phyloP scores from a whole-genome alignment of 2,113 vertebrate species.

The Ondatra zibethicus region DNA sequence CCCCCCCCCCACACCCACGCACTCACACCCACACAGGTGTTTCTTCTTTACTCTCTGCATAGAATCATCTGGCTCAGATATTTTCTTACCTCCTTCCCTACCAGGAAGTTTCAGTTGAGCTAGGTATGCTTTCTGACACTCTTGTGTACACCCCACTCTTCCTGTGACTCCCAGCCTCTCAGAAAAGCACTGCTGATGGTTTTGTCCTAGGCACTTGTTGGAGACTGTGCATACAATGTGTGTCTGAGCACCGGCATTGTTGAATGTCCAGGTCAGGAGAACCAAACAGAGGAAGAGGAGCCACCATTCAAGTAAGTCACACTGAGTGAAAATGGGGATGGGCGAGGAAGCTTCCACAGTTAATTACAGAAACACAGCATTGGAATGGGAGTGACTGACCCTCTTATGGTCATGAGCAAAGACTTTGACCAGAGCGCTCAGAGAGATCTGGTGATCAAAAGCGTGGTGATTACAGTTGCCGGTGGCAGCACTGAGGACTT shows the following conservation, averaged over 20 bases:
- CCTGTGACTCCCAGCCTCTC: background rate
- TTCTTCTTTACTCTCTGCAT: background rate
- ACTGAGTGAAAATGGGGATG: background rate
- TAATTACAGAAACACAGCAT: accelerated
- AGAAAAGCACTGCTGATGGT: background rate
- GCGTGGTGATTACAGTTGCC: accelerated
- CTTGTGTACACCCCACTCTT: accelerated
- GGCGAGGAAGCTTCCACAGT: background rate
- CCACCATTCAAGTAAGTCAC: background rate
- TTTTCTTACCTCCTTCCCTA: background rate
- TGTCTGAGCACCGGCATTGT: accelerated
- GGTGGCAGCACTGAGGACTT: background rate
- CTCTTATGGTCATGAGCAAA: too few relatives aligned
- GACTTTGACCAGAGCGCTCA: accelerated
- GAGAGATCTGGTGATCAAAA: accelerated
- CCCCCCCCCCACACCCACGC: background rate
- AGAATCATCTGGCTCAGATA: background rate
- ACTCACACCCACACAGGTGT: background rate
- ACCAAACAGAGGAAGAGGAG: background rate
- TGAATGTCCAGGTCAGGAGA: accelerated
- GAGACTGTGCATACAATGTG: accelerated
- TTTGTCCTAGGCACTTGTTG: accelerated
- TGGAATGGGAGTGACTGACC: too few relatives aligned
- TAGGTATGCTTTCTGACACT: accelerated
- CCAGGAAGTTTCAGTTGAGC: accelerated